A percentile compares a stretch with the other conserved stretches of the same genome.
Evolutionary conservation across 2,113 vertebrate species (phyloP).

Genomic region (Gobiocypris rarus): DNA sequence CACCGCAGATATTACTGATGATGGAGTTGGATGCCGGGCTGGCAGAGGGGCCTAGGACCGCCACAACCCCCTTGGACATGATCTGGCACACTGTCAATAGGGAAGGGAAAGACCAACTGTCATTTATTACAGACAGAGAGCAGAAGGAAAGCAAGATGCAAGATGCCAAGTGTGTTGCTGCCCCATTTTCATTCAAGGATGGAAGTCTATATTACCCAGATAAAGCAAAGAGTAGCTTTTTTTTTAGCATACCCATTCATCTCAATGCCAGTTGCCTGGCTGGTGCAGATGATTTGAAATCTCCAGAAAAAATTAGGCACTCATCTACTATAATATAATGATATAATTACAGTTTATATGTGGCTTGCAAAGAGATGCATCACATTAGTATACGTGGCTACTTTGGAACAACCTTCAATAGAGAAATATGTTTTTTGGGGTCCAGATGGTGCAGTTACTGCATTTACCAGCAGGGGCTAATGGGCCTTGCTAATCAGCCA

Average conservation of each 20-base stretch:
- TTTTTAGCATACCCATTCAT: neutral
- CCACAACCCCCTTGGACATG: conserved; percentile 96
- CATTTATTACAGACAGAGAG: conserved; percentile 32
- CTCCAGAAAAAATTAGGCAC: neutral
- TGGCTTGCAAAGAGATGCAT: neutral
- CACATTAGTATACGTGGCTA: neutral
- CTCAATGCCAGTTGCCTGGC: neutral
- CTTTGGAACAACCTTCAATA: conserved; percentile 4
- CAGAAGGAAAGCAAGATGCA: neutral
- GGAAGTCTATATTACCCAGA: neutral
- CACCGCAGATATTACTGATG: conserved; percentile 99
- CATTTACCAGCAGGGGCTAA: conserved; percentile 19
- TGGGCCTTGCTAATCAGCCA: conserved; percentile 1
- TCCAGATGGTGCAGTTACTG: conserved; percentile 25
- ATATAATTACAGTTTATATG: neutral
- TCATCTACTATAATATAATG: neutral
- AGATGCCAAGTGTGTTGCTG: neutral
- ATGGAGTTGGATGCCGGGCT: conserved; percentile 98
- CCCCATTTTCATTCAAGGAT: neutral
- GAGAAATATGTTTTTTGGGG: conserved; percentile 1
- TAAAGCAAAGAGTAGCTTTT: neutral
- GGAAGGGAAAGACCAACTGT: conserved; percentile 45
- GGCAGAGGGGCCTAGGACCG: conserved; percentile 93
- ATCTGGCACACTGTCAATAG: conserved; percentile 93
- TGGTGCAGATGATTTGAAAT: neutral